phyloP scores from a whole-genome alignment of 2,113 vertebrate genomes.

The Ranitomeya imitator region DNA sequence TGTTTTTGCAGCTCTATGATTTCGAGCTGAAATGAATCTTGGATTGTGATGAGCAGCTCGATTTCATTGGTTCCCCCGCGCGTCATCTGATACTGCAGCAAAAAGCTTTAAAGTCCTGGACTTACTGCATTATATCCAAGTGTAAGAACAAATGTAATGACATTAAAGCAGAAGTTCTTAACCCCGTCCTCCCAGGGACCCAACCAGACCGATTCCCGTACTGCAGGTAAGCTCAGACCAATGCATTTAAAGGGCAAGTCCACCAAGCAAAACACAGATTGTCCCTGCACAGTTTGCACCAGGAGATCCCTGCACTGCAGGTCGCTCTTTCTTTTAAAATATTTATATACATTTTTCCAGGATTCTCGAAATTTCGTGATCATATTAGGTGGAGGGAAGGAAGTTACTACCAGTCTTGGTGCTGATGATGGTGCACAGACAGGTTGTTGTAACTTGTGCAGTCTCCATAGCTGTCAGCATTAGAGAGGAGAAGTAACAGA shows the following conservation, averaged over 20 bases:
- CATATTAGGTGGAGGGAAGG: neutral
- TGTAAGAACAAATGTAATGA: conserved; percentile 33
- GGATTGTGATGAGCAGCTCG: conserved; percentile 4
- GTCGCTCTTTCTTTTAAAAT: too few relatives aligned
- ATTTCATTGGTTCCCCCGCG: neutral
- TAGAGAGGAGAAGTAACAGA: too few relatives aligned
- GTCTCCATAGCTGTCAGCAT: too few relatives aligned
- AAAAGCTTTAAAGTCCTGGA: neutral
- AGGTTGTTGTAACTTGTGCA: too few relatives aligned
- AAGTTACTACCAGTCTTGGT: too few relatives aligned
- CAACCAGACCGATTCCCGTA: neutral
- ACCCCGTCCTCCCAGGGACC: neutral
- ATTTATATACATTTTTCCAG: neutral
- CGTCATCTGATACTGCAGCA: conserved; percentile 47
- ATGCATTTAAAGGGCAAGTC: conserved; percentile 3
- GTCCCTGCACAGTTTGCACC: neutral
- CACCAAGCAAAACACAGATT: neutral
- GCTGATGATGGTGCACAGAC: too few relatives aligned
- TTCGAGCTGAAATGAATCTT: conserved; percentile 10
- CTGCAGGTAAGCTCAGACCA: neutral
- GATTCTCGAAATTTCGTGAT: neutral
- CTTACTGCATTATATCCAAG: conserved; percentile 31
- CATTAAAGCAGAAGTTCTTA: conserved; percentile 31
- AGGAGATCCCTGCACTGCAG: too few relatives aligned
- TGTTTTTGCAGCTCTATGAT: conserved; percentile 10